Conservation (phyloP, 2,797 vertebrate species). For the Myiothlypis chrysogaster region DNA sequence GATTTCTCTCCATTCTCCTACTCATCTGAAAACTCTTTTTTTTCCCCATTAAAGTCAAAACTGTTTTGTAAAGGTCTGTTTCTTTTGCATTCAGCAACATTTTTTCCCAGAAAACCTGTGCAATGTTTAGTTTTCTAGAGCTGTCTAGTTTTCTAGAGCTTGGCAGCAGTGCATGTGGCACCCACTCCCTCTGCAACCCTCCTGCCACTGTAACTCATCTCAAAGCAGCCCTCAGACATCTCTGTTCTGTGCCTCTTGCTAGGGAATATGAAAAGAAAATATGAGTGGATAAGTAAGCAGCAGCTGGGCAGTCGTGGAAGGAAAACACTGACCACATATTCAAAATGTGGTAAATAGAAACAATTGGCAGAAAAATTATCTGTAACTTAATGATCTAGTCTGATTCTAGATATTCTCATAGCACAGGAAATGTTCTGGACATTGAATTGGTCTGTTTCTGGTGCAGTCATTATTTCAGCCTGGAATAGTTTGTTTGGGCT, state of each 20-base stretch:
- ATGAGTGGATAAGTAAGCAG: background rate
- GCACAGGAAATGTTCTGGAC: background rate
- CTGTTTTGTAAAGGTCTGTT: background rate
- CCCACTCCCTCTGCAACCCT: accelerated
- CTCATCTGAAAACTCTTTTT: background rate
- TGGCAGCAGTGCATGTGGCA: background rate
- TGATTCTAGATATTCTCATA: background rate
- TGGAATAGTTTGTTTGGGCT: background rate
- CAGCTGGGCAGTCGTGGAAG: background rate
- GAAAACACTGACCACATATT: background rate
- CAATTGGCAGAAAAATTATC: background rate
- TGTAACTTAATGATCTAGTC: background rate
- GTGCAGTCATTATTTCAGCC: background rate
- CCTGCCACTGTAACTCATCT: background rate
- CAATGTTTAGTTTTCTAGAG: background rate
- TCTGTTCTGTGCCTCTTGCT: background rate
- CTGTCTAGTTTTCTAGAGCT: background rate
- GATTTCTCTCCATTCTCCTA: background rate
- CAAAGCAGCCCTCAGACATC: background rate
- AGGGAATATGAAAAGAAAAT: background rate
- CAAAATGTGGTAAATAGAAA: background rate
- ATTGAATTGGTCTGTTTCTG: background rate
- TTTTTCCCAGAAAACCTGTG: background rate
- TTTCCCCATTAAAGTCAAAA: background rate
- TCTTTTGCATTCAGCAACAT: background rate